A percentile compares a stretch with the other conserved stretches of the same genome.
These are phyloP conservation scores for Myotis planiceps DNA, from an alignment of 2,797 vertebrate genomes.

Conservation along the genomic window DNA sequence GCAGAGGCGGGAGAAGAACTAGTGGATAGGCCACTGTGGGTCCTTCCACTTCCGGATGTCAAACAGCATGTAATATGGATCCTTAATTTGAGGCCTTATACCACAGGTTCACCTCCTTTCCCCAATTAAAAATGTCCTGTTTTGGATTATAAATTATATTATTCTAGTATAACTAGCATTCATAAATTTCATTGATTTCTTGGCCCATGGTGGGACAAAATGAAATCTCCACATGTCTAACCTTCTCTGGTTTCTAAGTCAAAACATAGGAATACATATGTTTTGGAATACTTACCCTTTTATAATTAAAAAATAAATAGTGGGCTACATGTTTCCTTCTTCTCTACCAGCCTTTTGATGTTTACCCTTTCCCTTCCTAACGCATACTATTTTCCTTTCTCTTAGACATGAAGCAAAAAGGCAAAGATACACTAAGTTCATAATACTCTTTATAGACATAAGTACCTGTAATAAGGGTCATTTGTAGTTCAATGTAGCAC, in stretches of 20 bases:
- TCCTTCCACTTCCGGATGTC: neutral
- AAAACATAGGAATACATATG: neutral
- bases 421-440: neutral
- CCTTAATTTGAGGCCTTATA: neutral
- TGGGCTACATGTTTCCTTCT: neutral
- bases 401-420: neutral
- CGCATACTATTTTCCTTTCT: neutral
- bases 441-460: neutral
- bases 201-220: neutral
- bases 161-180: neutral
- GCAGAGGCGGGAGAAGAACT: neutral
- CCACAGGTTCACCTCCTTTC: neutral
- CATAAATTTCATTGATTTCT: neutral
- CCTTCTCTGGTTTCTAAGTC: neutral
- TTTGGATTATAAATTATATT: neutral
- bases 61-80: no score
- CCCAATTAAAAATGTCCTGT: neutral
- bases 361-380: neutral
- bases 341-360: neutral
- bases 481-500: neutral
- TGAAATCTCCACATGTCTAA: neutral
- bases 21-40: accelerated
- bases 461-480: neutral
- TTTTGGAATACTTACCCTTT: neutral
- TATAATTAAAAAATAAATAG: neutral